Evolutionary conservation across 1,140 invertebrate genomes (phyloP), one percentile per base, ranked within the genome.

Genomic region (Homarus americanus): DNA sequence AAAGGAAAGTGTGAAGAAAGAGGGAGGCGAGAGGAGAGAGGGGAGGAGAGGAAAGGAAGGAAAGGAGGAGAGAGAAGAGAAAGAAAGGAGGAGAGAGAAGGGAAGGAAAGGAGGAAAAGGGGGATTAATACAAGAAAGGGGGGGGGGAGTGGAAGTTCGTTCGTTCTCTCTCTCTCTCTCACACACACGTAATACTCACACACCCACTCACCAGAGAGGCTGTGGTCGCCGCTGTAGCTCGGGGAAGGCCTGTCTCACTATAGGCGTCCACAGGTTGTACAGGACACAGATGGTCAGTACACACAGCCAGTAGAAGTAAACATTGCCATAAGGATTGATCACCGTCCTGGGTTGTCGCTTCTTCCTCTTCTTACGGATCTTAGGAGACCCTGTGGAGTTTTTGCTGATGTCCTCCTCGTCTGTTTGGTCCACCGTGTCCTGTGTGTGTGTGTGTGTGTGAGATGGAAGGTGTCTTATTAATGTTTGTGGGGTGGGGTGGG

Each of bases 241-340:
- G 36, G 97, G 97, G 94, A 99, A 97, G 93, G 98, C 98, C 94
- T 99, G 97, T 32, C 98, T 95, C 36, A 98, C 98, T 93, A 99
- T 99, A 41, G 98, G 95, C 15, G 98, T 98, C 98, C 98, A 99
- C 38, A 98, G 95, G 94, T 99, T 99, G 95, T 99, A 99, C 38
- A 99, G 95, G 91, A 99, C 97, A 94, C 97, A 98, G 78, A 96
- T 93, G 28, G 98, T 98, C 90, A 99, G 95, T 36, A 98, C 93
- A 95, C 98, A 97, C 89, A 99, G 95, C 98, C 98, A 99, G 94
- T 98, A 97, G 95, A 98, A 99, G 95, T 98, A 98, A 94, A 98
- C 97, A 94, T 98, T 98, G 92, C 98, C 97, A 94, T 99, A 98
- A 0, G 98, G 98, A 94, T 99, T 98, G 89, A 99, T 96, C 34